A percentile compares a stretch with the other conserved stretches of the same genome.
Conservation (phyloP, 2,888 invertebrate species). For the Macrostomum cliftonense region DNA sequence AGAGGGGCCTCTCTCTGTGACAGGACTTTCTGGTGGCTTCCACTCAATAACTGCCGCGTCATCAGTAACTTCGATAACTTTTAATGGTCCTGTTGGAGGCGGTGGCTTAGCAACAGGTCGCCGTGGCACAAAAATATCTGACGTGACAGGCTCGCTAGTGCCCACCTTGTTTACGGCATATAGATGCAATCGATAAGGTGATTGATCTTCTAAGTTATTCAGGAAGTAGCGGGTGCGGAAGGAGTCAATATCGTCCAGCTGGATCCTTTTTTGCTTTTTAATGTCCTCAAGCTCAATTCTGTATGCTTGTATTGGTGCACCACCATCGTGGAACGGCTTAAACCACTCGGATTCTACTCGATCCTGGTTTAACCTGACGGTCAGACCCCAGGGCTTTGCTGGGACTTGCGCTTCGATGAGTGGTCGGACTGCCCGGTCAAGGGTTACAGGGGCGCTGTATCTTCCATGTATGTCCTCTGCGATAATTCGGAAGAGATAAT, state of each 20-base stretch:
- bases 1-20: background rate
- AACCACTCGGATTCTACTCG: slow-evolving; percentile 4
- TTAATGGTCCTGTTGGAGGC: background rate
- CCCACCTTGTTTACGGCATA: too few relatives aligned
- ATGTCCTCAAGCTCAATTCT: slow-evolving; percentile 6
- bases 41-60: background rate
- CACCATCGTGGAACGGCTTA: slow-evolving; percentile 9
- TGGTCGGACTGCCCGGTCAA: slow-evolving; percentile 6
- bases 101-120: background rate
- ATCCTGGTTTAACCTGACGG: slow-evolving; percentile 1
- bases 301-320: slow-evolving; percentile 7
- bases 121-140: too few relatives aligned
- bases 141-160: too few relatives aligned
- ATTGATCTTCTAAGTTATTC: too few relatives aligned
- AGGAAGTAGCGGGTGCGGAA: too few relatives aligned
- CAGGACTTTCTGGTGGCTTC: too few relatives aligned
- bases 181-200: too few relatives aligned
- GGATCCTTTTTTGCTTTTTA: background rate
- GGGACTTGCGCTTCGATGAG: background rate
- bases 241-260: too few relatives aligned
- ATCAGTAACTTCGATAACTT: background rate
- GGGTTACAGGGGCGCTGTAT: slow-evolving; percentile 5
- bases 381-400: slow-evolving; percentile 1
- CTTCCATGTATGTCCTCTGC: slow-evolving; percentile 6
- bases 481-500: slow-evolving; percentile 1